Evolutionary conservation across 2,113 vertebrate species (phyloP), one percentile per base, ranked within the genome.

Genomic region (Catagonus wagneri): DNA sequence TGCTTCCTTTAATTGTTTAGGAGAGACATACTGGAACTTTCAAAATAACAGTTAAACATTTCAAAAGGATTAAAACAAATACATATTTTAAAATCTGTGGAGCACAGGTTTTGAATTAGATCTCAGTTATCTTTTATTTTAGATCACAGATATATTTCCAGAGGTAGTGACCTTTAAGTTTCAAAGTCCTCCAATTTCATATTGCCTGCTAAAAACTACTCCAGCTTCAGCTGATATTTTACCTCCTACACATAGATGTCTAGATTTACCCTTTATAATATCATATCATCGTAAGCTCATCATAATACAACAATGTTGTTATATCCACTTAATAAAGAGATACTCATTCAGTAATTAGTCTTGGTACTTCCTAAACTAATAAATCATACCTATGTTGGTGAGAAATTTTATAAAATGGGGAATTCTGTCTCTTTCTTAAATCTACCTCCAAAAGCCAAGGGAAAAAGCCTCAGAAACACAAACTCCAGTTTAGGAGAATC

Each of bases 41-140:
- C 22, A 20, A 66, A 85, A 83, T 52, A 39, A 50, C 22, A 44
- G 6, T 39, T 61, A 56, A 74, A n/a, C 27, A 63, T 94, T 60
- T 89, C 27, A 61, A 20, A 89, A 69, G 65, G 89, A n/a, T 87
- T 34, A 85, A 63, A 88, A 83, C 58, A 90, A 50, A 69, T 12
- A 68, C 50, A 36, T 12, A 69, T 2, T 23, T 19, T 54, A 65
- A 69, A 89, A n/a, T 65, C 29, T 68, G 27, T 89, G n/a, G 20
- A 66, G 32, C 20, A 1, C 1, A 65, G 58, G 65, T 75, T 92
- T 96, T 89, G 39, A 89, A 54, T 86, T 32, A 69, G 27, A 90
- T 90, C 10, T 79, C 58, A 80, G 20, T 81, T 90, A 81, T 61
- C 60, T 96, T 87, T 95, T 88, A 87, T 69, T 92, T 83, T 81